Evolutionary conservation across 30 jellyfish, hydroid and myxozoan genomes (phyloP), one percentile per base, ranked within the genome.

Genomic region (Pelagia noctiluca): DNA sequence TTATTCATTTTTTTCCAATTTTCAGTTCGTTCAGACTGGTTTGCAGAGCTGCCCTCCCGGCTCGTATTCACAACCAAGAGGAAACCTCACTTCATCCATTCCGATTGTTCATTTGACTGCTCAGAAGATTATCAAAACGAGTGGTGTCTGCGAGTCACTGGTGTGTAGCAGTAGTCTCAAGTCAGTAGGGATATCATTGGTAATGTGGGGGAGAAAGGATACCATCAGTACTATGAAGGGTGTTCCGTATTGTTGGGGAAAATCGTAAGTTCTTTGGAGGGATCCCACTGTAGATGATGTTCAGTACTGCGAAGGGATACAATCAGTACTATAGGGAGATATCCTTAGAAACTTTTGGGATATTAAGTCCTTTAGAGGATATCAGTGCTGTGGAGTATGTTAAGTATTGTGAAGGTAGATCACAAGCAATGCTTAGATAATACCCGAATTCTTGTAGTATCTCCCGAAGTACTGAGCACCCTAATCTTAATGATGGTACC

Each of bases 81-180:
- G 42, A 23, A 77, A 62, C 53, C 19, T 52, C 30, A 52, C 16
- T 30, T 52, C 68, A 4, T 52, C 84, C 35, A 35, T 30, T 30
- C 72, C 84, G 18, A 68, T 66, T 50, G 72, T 32, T 47, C 91
- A 67, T 81, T 66, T 81, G 25, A 4, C 32, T 18, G 84, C 54
- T 1, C 30, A 21, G 4, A 70, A 66, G 50, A 67, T 66, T 31
- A 68, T 81, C 7, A 71, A 66, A 10, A 11, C 57, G 13, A 23
- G 28, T 36, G 91, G 91, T 31, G 54, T 81, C 12, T 81, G 91
- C 37, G 87, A 75, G 21, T 75, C 87, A 23, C 35, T 75, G 76
- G 87, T 75, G 54, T 13, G 87, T 37, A 70, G 10, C 2, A n/a
- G n/a, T 62, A n/a, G 37, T 21, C 21, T 11, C 28, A 7, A n/a